These are phyloP conservation scores for Physella acuta DNA, from an alignment of 1,140 invertebrate genomes.

Conservation along the genomic window DNA sequence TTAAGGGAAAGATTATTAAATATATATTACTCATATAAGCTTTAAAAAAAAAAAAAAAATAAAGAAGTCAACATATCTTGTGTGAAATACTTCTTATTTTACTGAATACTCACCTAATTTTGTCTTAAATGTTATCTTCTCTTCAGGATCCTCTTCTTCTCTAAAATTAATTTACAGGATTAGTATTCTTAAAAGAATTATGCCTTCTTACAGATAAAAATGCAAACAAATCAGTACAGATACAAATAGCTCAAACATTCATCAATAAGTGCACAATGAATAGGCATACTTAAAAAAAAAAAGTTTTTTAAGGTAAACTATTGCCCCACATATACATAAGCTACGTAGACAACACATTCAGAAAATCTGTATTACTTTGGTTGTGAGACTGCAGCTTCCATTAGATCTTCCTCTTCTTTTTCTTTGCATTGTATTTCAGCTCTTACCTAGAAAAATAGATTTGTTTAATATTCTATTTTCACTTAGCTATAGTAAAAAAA, in stretches of 20 bases:
- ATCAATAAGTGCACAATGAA: not conserved
- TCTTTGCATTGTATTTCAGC: slow-evolving; percentile 81
- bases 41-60: not conserved
- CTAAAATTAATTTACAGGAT: too few species aligned
- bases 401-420: slow-evolving; percentile 80
- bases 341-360: too few species aligned
- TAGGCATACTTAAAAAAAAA: not conserved
- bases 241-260: not conserved
- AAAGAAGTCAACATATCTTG: not conserved
- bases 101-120: slow-evolving; percentile 31
- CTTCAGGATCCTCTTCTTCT: slow-evolving; percentile 40
- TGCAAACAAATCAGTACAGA: slow-evolving; percentile 12
- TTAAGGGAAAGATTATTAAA: not conserved
- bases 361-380: slow-evolving; percentile 22
- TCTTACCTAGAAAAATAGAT: slow-evolving; percentile 57
- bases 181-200: too few species aligned
- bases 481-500: not conserved
- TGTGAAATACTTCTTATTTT: not conserved
- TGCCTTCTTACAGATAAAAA: too few species aligned
- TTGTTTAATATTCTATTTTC: slow-evolving; percentile 1
- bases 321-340: too few species aligned
- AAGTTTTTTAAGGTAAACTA: not conserved
- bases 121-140: slow-evolving; percentile 40
- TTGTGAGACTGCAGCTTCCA: slow-evolving; percentile 64
- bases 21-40: not conserved